Evolutionary conservation across 2,113 vertebrate species (phyloP), one percentile per base, ranked within the genome.

Genomic region (Cariama cristata): DNA sequence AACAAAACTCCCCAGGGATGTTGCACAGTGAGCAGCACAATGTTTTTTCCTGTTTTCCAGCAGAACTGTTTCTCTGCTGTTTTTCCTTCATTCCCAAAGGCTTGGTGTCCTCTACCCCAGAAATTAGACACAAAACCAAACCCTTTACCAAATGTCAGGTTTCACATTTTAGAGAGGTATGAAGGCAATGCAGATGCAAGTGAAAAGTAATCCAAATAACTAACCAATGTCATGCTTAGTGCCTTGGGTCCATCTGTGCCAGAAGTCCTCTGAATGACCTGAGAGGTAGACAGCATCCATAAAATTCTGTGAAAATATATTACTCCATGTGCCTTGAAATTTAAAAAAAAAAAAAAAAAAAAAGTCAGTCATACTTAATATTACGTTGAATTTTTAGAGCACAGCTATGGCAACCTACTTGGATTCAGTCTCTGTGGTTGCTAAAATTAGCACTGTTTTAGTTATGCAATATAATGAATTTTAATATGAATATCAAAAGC

Each of bases 271-370:
- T 44, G 98, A 97, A 85, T 97, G 92, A 38, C 95, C 92, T 0
- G 95, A 94, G 35, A 98, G 90, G 66, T 98, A 96, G 96, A 98
- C 96, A 69, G 95, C 93, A 35, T 98, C 98, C 97, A 98, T 96
- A 87, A 99, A 83, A 90, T 77, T 98, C 8, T 96, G 74, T 59
- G 98, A 98, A 95, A 98, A 98, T 92, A 98, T 95, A 77, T 98
- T 99, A 88, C 98, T 98, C 98, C 98, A 99, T 20, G 96, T 95
- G n/a, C 97, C 98, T 99, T 96, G 47, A 59, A 93, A 92, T 12
- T 68, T 52, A 2, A 14, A 30, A 55, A 38, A 45, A 26, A 42
- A 62, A 35, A 58, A 17, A 32, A 59, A 16, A 8, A 56, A 22
- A n/a, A 33, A 1, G n/a, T n/a, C n/a, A 26, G 0, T 0, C n/a